Base-by-base conservation (phyloP, 2,113 vertebrate genomes). In the Megatriorchis doriae region DNA sequence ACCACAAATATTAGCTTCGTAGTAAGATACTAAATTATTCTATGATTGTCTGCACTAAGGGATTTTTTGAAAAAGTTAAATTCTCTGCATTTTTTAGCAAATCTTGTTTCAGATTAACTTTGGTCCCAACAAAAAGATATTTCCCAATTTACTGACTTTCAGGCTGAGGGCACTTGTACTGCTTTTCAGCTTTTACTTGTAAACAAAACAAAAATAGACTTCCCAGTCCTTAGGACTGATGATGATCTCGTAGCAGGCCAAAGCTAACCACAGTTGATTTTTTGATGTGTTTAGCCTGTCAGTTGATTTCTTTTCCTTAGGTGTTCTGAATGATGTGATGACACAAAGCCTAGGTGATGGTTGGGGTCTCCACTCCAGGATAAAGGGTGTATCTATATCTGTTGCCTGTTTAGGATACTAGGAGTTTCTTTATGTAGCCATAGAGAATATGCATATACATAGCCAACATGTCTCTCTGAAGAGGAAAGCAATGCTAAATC, bases 181-280 rank as follows among this genome's bases (percentile, higher is more conserved):
- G 34, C 56, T 87, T 95, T 84, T 81, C 29, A 74, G 22, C 50
- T 94, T 95, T 93, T 88, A 25, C 67, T 89, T 91, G 65, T 89
- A 94, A 96, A 94, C 78, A 94, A 84, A 94, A 84, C 47, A 93
- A 66, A 93, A 94, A 81, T 55, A 93, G 84, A 87, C 43, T 75
- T 96, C 47, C 55, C 14, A 48, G n/a, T 86, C 52, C 10, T 63
- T 82, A 48, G 27, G 81, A 36, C 26, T 81, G 77, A 10, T 3
- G 1, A 8, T 96, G 73, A 81, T 92, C 80, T 94, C 56, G 58
- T 43, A 59, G 59, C 63, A 88, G 65, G 36, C 65, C 83, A 62
- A 58, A 86, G 42, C 78, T 83, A 70, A 68, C 40, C 75, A 70
- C 21, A 78, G 59, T 47, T 83, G 42, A 55, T 50, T 83, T 90